phyloP scores from a whole-genome alignment of 2,888 invertebrate species.

The Deilephila elpenor region DNA sequence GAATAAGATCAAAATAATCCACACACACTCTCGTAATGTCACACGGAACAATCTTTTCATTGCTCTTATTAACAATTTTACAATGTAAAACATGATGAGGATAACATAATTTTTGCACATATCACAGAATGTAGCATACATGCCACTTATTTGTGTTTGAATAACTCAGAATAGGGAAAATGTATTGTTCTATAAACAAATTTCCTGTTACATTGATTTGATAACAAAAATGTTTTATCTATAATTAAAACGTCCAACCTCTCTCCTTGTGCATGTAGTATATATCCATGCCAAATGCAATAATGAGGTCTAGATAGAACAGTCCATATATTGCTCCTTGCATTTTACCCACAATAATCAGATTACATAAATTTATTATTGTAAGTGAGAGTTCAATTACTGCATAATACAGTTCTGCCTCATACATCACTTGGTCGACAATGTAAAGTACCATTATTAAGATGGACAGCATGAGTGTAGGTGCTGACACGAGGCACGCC shows the following conservation, averaged over 20 bases:
- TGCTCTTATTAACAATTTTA: slow-evolving; percentile 48
- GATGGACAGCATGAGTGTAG: slow-evolving; percentile 73
- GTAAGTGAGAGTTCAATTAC: slow-evolving; percentile 59
- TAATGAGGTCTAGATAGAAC: slow-evolving; percentile 72
- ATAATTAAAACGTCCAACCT: slow-evolving; percentile 61
- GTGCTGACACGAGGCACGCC: slow-evolving; percentile 70
- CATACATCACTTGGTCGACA: slow-evolving; percentile 74
- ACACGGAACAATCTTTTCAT: slow-evolving; percentile 52
- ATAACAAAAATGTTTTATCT: slow-evolving; percentile 42
- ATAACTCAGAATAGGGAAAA: slow-evolving; percentile 16
- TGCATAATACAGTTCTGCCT: slow-evolving; percentile 72
- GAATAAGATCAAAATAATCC: slow-evolving; percentile 46
- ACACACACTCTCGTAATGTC: slow-evolving; percentile 52
- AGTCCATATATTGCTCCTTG: slow-evolving; percentile 70
- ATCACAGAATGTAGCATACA: slow-evolving; percentile 34
- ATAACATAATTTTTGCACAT: slow-evolving; percentile 38
- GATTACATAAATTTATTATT: slow-evolving; percentile 52
- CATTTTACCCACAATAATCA: slow-evolving; percentile 57
- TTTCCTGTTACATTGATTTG: slow-evolving; percentile 27
- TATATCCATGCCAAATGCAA: slow-evolving; percentile 69
- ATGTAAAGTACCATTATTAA: slow-evolving; percentile 73
- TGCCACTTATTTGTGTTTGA: slow-evolving; percentile 4
- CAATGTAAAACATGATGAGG: slow-evolving; percentile 42
- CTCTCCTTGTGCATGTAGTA: slow-evolving; percentile 69
- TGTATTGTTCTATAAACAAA: slow-evolving; percentile 33